Percentiles rank a stretch among this genome's conserved stretches.
Evolutionary conservation across 2,797 vertebrate species (phyloP).

Genomic region (Melanotaenia pygmaea): DNA sequence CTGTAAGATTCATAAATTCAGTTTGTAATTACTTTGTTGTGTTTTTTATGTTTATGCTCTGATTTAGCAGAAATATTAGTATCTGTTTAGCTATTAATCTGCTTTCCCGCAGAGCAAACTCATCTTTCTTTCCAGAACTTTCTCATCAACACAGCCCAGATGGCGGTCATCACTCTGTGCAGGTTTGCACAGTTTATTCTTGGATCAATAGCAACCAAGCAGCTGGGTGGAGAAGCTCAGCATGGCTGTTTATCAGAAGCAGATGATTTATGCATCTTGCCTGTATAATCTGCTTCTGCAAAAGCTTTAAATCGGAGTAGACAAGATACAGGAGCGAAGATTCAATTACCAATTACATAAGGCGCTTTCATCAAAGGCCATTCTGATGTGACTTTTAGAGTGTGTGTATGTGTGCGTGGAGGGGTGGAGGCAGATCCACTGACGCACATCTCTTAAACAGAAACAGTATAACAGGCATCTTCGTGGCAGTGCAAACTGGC

Average conservation of each 20-base stretch:
- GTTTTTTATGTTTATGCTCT: not conserved
- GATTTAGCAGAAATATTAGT: not conserved
- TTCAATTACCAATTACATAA: conserved; percentile 63
- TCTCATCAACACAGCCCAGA: not conserved
- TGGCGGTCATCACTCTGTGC: not conserved
- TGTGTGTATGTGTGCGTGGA: conserved; percentile 18
- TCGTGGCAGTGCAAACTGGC: conserved; percentile 7
- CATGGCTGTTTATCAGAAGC: conserved; percentile 25
- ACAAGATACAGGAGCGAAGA: conserved; percentile 51
- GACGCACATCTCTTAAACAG: conserved; percentile 57
- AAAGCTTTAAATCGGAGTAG: conserved; percentile 40
- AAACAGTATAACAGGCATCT: conserved; percentile 43
- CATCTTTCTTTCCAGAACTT: conserved; percentile 4
- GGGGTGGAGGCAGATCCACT: conserved; percentile 28
- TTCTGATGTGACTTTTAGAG: conserved; percentile 34
- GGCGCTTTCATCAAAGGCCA: conserved; percentile 44
- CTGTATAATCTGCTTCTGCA: conserved; percentile 32
- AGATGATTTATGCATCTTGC: conserved; percentile 31
- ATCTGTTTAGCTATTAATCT: not conserved
- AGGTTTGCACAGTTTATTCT: not conserved
- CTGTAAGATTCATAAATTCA: not conserved
- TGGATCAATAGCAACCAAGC: conserved; percentile 19
- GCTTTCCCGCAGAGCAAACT: not conserved
- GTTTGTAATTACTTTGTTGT: not conserved
- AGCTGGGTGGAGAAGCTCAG: conserved; percentile 10